phyloP scores from a whole-genome alignment of 2,113 vertebrate species.

The Macaca mulatta region DNA sequence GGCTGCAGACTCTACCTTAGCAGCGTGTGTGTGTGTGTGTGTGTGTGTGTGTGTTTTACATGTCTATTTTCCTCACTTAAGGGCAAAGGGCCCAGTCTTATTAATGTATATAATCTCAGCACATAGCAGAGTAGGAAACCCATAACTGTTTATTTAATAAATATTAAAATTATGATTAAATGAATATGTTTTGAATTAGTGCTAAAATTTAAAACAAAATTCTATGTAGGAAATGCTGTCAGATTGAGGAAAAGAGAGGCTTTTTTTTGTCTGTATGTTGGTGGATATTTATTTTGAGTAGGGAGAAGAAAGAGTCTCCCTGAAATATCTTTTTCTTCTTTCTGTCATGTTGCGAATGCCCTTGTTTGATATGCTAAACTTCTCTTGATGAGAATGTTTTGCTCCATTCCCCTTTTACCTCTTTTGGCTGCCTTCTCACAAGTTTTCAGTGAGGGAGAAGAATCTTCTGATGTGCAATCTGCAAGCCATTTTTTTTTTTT shows the following conservation, averaged over 20 bases:
- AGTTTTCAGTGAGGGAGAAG: neutral
- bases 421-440: slow-evolving; percentile 28
- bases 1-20: neutral
- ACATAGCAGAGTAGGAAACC: neutral
- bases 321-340: slow-evolving; percentile 37
- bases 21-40: neutral
- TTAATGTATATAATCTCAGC: neutral
- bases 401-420: slow-evolving; percentile 19
- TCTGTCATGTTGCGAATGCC: slow-evolving; percentile 21
- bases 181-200: slow-evolving; percentile 21
- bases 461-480: slow-evolving; percentile 17
- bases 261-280: neutral
- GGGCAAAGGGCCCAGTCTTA: neutral
- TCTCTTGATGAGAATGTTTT: slow-evolving; percentile 42
- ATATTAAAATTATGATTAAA: neutral
- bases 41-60: neutral
- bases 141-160: neutral
- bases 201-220: slow-evolving; percentile 39
- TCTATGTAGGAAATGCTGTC: slow-evolving; percentile 25
- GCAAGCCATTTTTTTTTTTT: neutral
- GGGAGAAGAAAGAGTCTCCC: slow-evolving; percentile 7
- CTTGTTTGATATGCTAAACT: slow-evolving; percentile 61
- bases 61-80: neutral
- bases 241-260: neutral
- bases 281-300: slow-evolving; percentile 45